These are phyloP conservation scores for Drosophila eohydei DNA, from an alignment of 2,888 invertebrate species.

Conservation along the genomic window DNA sequence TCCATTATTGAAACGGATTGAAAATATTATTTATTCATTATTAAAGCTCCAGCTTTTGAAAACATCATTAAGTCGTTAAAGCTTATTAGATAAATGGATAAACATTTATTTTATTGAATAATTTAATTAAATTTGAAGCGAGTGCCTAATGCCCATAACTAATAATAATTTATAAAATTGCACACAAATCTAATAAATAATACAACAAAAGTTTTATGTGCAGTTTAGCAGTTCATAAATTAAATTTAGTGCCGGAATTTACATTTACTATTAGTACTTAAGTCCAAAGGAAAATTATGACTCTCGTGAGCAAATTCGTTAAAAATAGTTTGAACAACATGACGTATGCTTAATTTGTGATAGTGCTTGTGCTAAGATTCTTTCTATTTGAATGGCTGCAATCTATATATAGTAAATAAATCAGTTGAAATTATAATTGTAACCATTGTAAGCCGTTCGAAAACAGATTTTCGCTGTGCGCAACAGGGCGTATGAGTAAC, in stretches of 20 bases:
- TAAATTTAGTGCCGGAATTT: not conserved
- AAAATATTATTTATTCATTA: not conserved
- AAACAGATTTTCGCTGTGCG: conserved; percentile 3
- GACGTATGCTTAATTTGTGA: conserved; percentile 1
- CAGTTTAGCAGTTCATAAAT: not conserved
- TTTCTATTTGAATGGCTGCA: not conserved
- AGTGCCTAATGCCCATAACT: not conserved
- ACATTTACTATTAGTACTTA: conserved; percentile 4
- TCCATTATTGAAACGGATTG: not conserved
- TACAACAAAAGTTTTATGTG: not conserved
- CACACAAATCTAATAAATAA: not conserved
- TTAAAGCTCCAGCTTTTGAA: not conserved
- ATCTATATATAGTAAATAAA: not conserved
- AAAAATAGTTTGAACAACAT: not conserved
- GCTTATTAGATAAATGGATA: conserved; percentile 4
- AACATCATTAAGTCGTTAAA: not conserved
- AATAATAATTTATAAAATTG: not conserved
- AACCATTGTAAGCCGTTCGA: not conserved
- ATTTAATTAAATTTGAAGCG: not conserved
- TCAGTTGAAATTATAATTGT: not conserved
- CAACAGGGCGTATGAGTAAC: conserved; percentile 25
- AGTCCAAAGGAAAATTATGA: not conserved
- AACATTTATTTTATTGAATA: not conserved
- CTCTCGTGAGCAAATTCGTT: not conserved
- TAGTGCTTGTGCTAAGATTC: not conserved